Conservation (phyloP, 1,140 invertebrate species). For the Pemphigus obesinymphae region DNA sequence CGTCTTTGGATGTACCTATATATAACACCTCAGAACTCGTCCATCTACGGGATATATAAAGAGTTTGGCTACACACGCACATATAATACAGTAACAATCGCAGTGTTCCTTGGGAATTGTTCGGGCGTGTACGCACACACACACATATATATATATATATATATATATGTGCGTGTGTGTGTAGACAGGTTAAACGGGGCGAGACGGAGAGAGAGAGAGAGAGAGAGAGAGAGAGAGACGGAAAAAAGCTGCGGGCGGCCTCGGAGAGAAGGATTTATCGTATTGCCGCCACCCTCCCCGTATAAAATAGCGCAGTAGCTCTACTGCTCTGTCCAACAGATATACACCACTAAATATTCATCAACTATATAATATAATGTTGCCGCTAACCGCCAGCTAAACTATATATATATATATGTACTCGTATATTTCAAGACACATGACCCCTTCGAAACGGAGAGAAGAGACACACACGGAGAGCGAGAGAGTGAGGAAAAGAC, state of each 20-base stretch:
- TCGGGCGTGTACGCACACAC: neutral
- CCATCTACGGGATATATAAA: too few species aligned
- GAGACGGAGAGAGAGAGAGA: too few species aligned
- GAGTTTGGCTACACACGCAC: too few species aligned
- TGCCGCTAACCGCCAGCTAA: slow-evolving; percentile 7
- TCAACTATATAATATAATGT: slow-evolving; percentile 6
- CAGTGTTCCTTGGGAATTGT: slow-evolving; percentile 4
- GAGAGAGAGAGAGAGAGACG: slow-evolving; percentile 2
- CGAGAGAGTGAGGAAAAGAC: neutral
- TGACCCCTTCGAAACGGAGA: too few species aligned
- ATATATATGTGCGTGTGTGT: neutral
- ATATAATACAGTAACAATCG: neutral
- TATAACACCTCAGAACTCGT: slow-evolving; percentile 1
- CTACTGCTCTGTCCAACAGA: slow-evolving; percentile 23
- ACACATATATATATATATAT: neutral
- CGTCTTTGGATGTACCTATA: slow-evolving; percentile 5
- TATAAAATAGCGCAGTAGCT: slow-evolving; percentile 6
- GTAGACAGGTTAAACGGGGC: neutral
- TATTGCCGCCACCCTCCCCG: slow-evolving; percentile 12
- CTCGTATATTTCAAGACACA: neutral
- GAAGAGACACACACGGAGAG: neutral
- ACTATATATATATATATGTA: neutral
- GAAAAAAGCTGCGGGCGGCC: slow-evolving; percentile 19
- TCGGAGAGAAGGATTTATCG: slow-evolving; percentile 17
- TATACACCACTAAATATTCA: slow-evolving; percentile 32